Evolutionary conservation across 2,888 invertebrate species (phyloP).

Genomic region (Cheilosia soror): DNA sequence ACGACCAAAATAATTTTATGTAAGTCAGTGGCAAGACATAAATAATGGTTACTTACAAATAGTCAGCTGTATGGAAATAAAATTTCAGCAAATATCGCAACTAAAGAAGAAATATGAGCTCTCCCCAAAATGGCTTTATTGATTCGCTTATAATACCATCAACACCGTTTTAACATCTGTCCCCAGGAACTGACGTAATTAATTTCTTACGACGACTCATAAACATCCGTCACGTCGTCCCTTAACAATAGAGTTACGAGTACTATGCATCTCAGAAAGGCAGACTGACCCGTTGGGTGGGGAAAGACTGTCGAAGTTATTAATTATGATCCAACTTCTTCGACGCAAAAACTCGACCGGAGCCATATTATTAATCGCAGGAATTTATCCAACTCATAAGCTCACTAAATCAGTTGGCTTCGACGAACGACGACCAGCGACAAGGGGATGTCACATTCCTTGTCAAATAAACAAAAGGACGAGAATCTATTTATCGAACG

Average conservation of each 20-base stretch:
- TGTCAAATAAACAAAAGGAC: constrained; percentile 72
- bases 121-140: constrained; percentile 8
- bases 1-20: too few relatives aligned
- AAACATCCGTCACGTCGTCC: constrained; percentile 73
- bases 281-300: constrained; percentile 6
- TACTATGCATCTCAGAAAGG: constrained; percentile 21
- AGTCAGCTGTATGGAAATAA: too few relatives aligned
- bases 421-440: neutral
- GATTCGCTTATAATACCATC: constrained; percentile 45
- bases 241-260: constrained; percentile 53
- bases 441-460: constrained; percentile 67
- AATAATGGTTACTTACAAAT: too few relatives aligned
- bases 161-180: constrained; percentile 61
- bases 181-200: constrained; percentile 68
- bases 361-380: constrained; percentile 70
- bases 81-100: too few relatives aligned
- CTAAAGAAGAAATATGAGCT: neutral
- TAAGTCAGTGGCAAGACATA: too few relatives aligned
- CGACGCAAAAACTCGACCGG: constrained; percentile 50
- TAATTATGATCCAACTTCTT: constrained; percentile 68
- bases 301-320: constrained; percentile 62
- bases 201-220: constrained; percentile 73
- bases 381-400: constrained; percentile 74
- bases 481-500: constrained; percentile 64
- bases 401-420: constrained; percentile 72